phyloP scores from a whole-genome alignment of 2,797 vertebrate species.

The Hafferia zeledoni region DNA sequence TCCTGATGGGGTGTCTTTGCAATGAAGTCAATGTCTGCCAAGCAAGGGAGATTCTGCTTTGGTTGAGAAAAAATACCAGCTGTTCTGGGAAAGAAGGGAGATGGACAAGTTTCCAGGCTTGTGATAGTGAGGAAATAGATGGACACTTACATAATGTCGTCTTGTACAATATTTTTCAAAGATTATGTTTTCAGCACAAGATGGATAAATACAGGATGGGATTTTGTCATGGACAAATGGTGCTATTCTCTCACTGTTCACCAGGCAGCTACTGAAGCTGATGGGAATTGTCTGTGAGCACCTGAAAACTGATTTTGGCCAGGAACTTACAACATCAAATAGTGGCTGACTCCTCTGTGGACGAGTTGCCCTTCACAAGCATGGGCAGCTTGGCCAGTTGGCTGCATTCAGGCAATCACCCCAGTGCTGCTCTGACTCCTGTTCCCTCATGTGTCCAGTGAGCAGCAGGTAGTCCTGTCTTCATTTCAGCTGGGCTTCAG shows the following conservation, averaged over 20 bases:
- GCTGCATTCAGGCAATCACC: neutral
- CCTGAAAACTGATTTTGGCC: neutral
- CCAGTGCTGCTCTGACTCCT: neutral
- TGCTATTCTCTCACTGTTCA: neutral
- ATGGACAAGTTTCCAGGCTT: neutral
- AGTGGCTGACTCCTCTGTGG: neutral
- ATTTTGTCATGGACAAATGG: neutral
- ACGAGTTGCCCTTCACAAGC: neutral
- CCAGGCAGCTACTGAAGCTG: neutral
- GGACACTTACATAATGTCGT: neutral
- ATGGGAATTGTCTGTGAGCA: neutral
- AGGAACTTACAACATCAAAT: neutral
- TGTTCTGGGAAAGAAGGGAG: neutral
- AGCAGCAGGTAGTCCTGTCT: neutral
- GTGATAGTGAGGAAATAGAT: neutral
- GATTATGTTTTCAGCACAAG: neutral
- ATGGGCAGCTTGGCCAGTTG: rapidly evolving
- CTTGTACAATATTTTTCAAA: neutral
- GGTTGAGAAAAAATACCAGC: neutral
- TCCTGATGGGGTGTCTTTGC: neutral
- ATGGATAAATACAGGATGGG: neutral
- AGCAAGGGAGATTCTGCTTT: neutral
- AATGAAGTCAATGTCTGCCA: neutral
- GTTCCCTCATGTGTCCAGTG: neutral
- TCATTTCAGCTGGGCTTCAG: neutral